phyloP scores from a whole-genome alignment of 2,797 vertebrate genomes.

The Lithobates sylvaticus region DNA sequence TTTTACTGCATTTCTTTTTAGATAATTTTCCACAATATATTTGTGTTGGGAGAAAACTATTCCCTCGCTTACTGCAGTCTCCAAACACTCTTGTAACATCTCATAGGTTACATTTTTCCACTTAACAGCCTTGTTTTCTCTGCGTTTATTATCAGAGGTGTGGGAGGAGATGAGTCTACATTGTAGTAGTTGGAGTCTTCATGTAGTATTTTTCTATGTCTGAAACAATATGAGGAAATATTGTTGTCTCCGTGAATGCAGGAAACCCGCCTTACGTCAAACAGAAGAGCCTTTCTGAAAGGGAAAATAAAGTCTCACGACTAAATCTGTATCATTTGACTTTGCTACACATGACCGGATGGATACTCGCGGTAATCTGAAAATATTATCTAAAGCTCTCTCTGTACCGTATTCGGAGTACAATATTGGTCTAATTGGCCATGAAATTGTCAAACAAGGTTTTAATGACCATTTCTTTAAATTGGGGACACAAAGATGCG shows the following conservation, averaged over 20 bases:
- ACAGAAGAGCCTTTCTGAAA: conserved; percentile 34
- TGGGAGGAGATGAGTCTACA: conserved; percentile 1
- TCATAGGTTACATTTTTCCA: neutral
- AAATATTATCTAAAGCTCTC: conserved; percentile 32
- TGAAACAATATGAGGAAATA: conserved; percentile 46
- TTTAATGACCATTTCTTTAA: too few species aligned
- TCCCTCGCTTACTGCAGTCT: too few species aligned
- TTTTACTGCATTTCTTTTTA: too few species aligned
- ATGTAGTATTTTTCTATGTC: neutral
- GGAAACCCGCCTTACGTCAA: conserved; percentile 34
- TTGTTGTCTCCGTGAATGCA: conserved; percentile 22
- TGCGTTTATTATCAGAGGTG: too few species aligned
- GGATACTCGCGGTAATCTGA: conserved; percentile 26
- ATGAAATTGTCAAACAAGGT: neutral
- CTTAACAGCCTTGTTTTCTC: neutral
- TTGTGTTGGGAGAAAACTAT: too few species aligned
- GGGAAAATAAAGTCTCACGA: neutral
- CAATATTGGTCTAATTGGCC: neutral
- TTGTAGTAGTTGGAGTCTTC: neutral
- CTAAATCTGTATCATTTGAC: conserved; percentile 33
- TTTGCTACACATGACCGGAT: conserved; percentile 51
- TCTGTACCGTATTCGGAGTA: neutral
- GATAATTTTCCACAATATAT: too few species aligned
- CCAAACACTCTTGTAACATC: neutral
- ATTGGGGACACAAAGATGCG: too few species aligned